Conservation (phyloP, 2,888 invertebrate species). For the Caprella mutica region DNA sequence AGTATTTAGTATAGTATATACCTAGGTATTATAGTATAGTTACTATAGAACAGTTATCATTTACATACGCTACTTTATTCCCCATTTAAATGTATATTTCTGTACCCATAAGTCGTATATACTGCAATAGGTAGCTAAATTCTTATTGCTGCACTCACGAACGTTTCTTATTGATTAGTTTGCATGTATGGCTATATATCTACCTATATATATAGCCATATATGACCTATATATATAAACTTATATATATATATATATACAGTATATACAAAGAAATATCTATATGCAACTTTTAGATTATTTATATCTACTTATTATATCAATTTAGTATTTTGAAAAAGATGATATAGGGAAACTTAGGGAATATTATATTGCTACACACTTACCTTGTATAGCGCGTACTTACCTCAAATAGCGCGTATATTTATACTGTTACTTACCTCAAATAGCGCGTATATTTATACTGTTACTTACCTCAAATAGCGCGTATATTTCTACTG, state of each 20-base stretch:
- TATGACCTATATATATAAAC: not conserved
- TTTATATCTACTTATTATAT: no score
- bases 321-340: no score
- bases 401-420: no score
- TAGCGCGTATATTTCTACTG: no score
- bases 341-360: no score
- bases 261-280: not conserved
- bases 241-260: conserved; percentile 8
- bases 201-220: conserved; percentile 11
- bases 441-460: no score
- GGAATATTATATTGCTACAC: no score
- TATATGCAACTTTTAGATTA: no score
- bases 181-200: conserved; percentile 3
- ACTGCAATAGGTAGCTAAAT: not conserved
- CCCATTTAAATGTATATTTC: not conserved
- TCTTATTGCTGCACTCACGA: not conserved
- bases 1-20: not conserved
- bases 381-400: no score
- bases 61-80: not conserved
- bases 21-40: not conserved
- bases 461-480: no score
- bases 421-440: no score
- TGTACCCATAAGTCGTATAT: not conserved
- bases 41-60: not conserved
- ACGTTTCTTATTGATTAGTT: conserved; percentile 8